Evolutionary conservation across 2,113 vertebrate species (phyloP), one percentile per base, ranked within the genome.

Genomic region (Oncorhynchus gorbuscha): DNA sequence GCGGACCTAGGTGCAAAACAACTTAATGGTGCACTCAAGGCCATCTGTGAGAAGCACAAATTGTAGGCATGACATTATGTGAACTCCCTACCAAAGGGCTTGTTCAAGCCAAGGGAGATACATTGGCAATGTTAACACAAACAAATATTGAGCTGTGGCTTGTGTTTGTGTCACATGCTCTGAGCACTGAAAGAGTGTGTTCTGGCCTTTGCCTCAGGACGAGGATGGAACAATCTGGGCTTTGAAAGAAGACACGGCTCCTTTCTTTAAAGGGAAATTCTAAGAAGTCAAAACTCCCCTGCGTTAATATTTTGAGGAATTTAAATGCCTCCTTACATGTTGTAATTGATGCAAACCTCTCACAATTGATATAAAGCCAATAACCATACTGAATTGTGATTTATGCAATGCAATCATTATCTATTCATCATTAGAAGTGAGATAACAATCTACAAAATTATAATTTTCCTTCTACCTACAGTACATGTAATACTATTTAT

Each of bases 1-100:
- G 73, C 72, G n/a, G 48, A 68, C 72, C 69, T 71, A 12, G 20
- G 28, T 26, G 72, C 71, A 59, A 65, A 18, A 74, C 35, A 49
- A 75, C 68, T 51, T 48, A 71, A 79, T 32, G 48, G 64, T 68
- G 30, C 74, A 71, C 64, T 65, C 4, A 70, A 62, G 26, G 65
- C 30, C 71, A 76, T 67, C 3, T 72, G 24, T 28, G 65, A 69
- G 58, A n/a, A 73, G 48, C 26, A 58, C n/a, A 68, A 28, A 59
- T 20, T 13, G 14, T 24, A 62, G 9, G 11, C 13, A 39, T 59
- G 11, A 32, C 62, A 73, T 65, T 65, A 13, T 72, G 62, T 72
- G n/a, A 76, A 75, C 69, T 8, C 59, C 48, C 28, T 61, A 45
- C 14, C 70, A 72, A 71, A 73, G 32, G 51, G 14, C 22, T n/a